Conservation (phyloP, 2,797 vertebrate species). For the Myioborus miniatus region DNA sequence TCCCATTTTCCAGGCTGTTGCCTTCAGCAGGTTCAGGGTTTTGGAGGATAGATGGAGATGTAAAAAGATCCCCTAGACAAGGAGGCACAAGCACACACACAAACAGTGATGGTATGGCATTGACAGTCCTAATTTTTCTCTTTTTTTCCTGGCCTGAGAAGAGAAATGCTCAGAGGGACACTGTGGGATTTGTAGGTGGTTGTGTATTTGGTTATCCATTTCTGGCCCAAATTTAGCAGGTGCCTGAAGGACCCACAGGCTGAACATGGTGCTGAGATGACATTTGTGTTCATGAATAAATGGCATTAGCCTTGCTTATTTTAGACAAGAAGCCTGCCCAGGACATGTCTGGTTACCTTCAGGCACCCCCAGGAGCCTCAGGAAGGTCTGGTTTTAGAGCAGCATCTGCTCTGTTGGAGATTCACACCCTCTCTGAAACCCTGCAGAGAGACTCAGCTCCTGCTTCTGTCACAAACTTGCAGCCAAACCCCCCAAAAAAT, state of each 20-base stretch:
- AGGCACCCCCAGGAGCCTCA: background rate
- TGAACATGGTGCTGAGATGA: background rate
- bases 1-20: background rate
- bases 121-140: background rate
- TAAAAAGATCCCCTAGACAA: background rate
- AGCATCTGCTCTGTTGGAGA: background rate
- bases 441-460: background rate
- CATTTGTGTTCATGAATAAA: too few species aligned
- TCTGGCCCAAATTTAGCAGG: background rate
- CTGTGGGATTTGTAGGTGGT: background rate
- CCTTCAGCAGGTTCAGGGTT: background rate
- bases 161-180: background rate
- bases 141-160: too few species aligned
- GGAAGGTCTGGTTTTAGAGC: background rate
- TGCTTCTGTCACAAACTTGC: background rate
- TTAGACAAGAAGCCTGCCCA: background rate
- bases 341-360: background rate
- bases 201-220: background rate
- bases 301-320: too few species aligned
- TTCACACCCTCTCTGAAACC: background rate
- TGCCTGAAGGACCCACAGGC: background rate
- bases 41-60: background rate
- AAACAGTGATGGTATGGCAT: accelerated
- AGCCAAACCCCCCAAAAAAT: background rate
- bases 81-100: background rate